Evolutionary conservation across 2,113 vertebrate species (phyloP), one percentile per base, ranked within the genome.

Genomic region (Bubo bubo): DNA sequence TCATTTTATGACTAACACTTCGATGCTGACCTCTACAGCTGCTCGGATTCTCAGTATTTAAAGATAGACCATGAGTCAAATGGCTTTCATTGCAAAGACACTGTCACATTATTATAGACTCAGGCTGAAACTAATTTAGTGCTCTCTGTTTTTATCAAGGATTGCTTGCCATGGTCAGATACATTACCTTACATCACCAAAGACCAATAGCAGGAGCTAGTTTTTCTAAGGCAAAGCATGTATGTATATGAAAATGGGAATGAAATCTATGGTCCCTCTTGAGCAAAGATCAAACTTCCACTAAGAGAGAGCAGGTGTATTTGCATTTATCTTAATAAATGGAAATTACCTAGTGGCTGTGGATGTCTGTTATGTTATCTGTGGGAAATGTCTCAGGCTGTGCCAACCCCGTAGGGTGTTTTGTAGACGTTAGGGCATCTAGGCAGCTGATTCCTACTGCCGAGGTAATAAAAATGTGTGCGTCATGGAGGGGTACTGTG

Each of bases 1-100:
- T 62, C 74, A 21, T 91, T 94, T 91, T 76, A 39, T 96, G 96
- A 85, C 77, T 96, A 90, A 93, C n/a, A 64, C 67, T 75, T 96
- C 9, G 8, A 41, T 53, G 56, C 56, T 75, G 87, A 95, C 90
- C 87, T 96, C 73, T 87, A 77, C 43, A 91, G 74, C 77, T 66
- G 27, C 87, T 88, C 0, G 0, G 30, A 26, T 90, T 88, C n/a
- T 50, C 43, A 47, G 75, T 60, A 28, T 82, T 94, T 89, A 70
- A 75, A 85, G 88, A 75, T 28, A 62, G 41, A 83, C 12, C 52
- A 35, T 47, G 73, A 91, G 64, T 94, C 84, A 81, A 95, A 91
- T 52, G 30, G 14, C 26, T 94, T 94, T 86, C 41, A 43, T 52
- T 82, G 43, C 1, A 0, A 73, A 79, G 66, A 39, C 2, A 5